Conservation (phyloP, 1,140 invertebrate genomes). For the Caenorhabditis tropicalis region DNA sequence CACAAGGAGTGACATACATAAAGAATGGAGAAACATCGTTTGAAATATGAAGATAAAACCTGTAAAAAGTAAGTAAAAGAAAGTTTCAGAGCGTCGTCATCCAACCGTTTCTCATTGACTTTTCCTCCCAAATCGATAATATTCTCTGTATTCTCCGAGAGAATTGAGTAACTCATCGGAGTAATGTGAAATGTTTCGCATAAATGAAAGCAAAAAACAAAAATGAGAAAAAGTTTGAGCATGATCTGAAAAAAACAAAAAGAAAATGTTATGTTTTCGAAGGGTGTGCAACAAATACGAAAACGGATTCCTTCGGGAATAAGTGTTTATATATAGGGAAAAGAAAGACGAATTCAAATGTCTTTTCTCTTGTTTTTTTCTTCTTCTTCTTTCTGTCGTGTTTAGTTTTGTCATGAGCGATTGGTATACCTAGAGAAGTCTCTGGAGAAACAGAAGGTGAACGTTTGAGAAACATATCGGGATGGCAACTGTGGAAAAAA, state of each 20-base stretch:
- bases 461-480: too few species aligned
- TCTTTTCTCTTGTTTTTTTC: background rate
- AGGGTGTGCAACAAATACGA: background rate
- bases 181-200: conserved; percentile 2
- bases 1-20: conserved; percentile 55
- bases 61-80: background rate
- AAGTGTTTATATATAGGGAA: background rate
- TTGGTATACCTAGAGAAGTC: too few species aligned
- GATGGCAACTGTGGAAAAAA: too few species aligned
- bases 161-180: conserved; percentile 17
- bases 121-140: background rate
- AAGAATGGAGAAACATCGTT: conserved; percentile 40
- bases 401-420: background rate
- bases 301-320: background rate
- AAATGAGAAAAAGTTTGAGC: conserved; percentile 14
- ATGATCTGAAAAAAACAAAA: conserved; percentile 11
- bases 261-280: background rate
- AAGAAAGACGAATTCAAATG: background rate
- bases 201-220: background rate
- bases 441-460: too few species aligned
- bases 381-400: too few species aligned
- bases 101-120: background rate
- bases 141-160: background rate
- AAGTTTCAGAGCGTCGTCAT: background rate
- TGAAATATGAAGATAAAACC: conserved; percentile 46